Conservation (phyloP, 2,888 invertebrate genomes). For the Lasioglossum figueresi region DNA sequence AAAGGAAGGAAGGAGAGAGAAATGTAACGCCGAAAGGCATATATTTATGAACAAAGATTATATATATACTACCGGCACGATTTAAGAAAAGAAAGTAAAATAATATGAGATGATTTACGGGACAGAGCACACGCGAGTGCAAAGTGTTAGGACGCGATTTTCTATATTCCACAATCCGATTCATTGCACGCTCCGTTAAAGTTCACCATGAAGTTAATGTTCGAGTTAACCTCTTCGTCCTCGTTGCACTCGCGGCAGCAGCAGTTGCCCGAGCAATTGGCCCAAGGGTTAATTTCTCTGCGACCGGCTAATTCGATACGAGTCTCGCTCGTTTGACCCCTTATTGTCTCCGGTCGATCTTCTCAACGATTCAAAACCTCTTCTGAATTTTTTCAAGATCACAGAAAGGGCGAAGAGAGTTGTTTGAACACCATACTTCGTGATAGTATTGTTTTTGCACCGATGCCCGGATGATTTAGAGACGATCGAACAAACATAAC, state of each 20-base stretch:
- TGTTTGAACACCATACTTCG: neutral
- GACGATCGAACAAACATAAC: neutral
- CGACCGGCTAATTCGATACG: conserved; percentile 73
- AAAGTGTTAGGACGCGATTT: neutral
- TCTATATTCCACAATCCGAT: conserved; percentile 1
- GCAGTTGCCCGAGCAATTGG: conserved; percentile 63
- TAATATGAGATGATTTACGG: neutral
- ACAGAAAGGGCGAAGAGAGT: neutral
- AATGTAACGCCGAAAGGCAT: no score
- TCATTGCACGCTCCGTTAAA: neutral
- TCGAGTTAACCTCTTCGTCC: conserved; percentile 1
- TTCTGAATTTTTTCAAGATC: conserved; percentile 12
- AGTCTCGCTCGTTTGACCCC: conserved; percentile 66
- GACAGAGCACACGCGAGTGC: neutral
- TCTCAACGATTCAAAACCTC: conserved; percentile 60
- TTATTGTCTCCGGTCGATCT: conserved; percentile 63
- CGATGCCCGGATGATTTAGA: neutral
- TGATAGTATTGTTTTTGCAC: neutral
- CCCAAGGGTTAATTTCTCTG: conserved; percentile 73
- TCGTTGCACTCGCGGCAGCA: conserved; percentile 27
- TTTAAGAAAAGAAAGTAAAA: no score
- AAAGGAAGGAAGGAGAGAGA: no score
- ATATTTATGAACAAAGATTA: no score
- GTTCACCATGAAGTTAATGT: conserved; percentile 7
- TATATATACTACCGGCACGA: no score